phyloP scores from a whole-genome alignment of 2,797 vertebrate species.

The Danio aesculapii region DNA sequence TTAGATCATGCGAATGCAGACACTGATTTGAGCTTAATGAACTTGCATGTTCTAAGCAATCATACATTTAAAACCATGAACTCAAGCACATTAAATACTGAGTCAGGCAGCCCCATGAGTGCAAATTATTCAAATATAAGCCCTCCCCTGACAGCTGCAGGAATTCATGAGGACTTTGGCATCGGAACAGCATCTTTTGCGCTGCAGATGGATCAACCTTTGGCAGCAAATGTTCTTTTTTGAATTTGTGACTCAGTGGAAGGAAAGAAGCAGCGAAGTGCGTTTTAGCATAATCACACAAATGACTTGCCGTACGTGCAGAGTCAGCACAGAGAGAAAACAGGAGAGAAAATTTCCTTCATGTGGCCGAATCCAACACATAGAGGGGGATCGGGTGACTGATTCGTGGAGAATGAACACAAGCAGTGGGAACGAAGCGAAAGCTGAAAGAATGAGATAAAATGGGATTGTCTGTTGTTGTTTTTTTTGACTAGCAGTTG shows the following conservation, averaged over 20 bases:
- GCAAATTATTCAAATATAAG: constrained; percentile 38
- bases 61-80: constrained; percentile 7
- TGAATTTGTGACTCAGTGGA: constrained; percentile 42
- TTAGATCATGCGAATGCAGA: constrained; percentile 5
- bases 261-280: constrained; percentile 35
- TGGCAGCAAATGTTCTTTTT: constrained; percentile 30
- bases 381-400: not conserved
- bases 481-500: too few species aligned
- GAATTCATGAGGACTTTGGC: constrained; percentile 26
- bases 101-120: constrained; percentile 14
- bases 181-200: constrained; percentile 29
- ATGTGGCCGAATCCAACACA: constrained; percentile 25
- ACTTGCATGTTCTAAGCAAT: not conserved
- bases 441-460: not conserved
- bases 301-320: constrained; percentile 46
- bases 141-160: constrained; percentile 32
- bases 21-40: not conserved
- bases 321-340: constrained; percentile 45
- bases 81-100: not conserved
- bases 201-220: constrained; percentile 26
- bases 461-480: constrained; percentile 14
- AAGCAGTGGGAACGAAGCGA: constrained; percentile 31
- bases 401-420: constrained; percentile 1
- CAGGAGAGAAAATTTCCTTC: constrained; percentile 31
- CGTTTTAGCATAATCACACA: constrained; percentile 44